Base-by-base conservation (phyloP, 2,888 invertebrate genomes). In the Heteromyza rotundicornis region DNA sequence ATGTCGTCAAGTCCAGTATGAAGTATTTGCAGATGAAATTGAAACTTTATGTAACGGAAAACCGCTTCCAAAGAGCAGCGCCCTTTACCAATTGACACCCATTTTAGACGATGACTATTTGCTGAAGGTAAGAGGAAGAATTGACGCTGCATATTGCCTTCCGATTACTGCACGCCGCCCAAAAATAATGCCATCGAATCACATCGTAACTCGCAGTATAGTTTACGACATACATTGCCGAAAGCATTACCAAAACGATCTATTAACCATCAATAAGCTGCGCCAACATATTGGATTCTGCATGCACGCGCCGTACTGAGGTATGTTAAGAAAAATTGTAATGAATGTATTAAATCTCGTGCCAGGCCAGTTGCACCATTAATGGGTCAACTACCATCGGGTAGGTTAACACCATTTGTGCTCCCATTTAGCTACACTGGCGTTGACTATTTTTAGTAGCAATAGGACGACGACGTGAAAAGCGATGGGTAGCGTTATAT, bases 341-440 rank as follows among this genome's bases (percentile, higher is more conserved):
- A 0, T 7, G 22, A 3, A 5, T 58, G 58, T 32, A n/a, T 50
- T 35, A 12, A 14, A 17, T 5, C 23, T 17, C 49, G 51, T 14
- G 58, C 58, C n/a, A 51, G 24, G 14, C 50, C 50, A 27, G 16
- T n/a, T 16, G 3, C 35, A 24, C 32, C 57, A 22, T 47, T 44
- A 23, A 51, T 20, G 20, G 23, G 58, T 50, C 32, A 44, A 27
- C 27, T 53, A 35, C 59, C 59, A 5, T 12, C 17, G 14, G 57
- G 44, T 12, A 24, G 60, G 1, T 5, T 60, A 1, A 52, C 57
- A 2, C 57, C 60, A n/a, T 57, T 19, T 1, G 57, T 60, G 3
- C 36, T 58, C 2, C 65, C 62, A 14, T 68, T 67, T 22, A 64
- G 60, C 2, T 61, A 65, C 19, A 63, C 32, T 32, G 12, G 5